phyloP scores from a whole-genome alignment of 2,113 vertebrate species.

The Morone saxatilis region DNA sequence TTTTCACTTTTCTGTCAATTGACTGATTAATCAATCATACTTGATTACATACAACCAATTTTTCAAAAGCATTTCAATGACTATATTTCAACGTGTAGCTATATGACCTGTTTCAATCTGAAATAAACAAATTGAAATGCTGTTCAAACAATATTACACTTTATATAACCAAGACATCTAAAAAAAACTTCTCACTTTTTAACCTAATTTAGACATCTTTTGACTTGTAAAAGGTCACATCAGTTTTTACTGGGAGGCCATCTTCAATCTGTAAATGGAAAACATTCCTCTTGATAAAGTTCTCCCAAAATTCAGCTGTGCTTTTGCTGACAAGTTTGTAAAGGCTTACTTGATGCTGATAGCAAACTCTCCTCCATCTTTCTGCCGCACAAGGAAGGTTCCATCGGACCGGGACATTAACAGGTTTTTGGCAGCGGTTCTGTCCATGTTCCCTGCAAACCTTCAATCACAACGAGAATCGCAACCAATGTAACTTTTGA shows the following conservation, averaged over 20 bases:
- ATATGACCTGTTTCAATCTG: not conserved
- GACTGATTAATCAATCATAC: not conserved
- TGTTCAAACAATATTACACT: not conserved
- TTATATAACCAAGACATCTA: not conserved
- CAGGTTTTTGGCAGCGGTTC: slow-evolving; percentile 86
- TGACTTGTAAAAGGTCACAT: not conserved
- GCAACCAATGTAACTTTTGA: not conserved
- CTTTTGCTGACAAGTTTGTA: not conserved
- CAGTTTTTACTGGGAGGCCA: not conserved
- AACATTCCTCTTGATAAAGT: not conserved
- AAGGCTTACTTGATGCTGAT: slow-evolving; percentile 93
- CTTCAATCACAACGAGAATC: slow-evolving; percentile 71
- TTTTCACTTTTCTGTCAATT: not conserved
- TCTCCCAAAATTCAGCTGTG: not conserved
- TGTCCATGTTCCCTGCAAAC: slow-evolving; percentile 93
- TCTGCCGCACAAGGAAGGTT: slow-evolving; percentile 93
- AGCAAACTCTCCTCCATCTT: slow-evolving; percentile 91
- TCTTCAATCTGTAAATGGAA: not conserved
- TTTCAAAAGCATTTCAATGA: not conserved
- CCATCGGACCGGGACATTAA: slow-evolving; percentile 88
- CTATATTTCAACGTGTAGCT: not conserved
- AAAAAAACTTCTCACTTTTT: not conserved
- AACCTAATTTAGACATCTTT: not conserved
- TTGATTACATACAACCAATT: not conserved
- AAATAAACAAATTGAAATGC: not conserved